These are phyloP conservation scores for Blastomussa wellsi DNA, from an alignment of 92 coral and sea anemone genomes.

Conservation along the genomic window DNA sequence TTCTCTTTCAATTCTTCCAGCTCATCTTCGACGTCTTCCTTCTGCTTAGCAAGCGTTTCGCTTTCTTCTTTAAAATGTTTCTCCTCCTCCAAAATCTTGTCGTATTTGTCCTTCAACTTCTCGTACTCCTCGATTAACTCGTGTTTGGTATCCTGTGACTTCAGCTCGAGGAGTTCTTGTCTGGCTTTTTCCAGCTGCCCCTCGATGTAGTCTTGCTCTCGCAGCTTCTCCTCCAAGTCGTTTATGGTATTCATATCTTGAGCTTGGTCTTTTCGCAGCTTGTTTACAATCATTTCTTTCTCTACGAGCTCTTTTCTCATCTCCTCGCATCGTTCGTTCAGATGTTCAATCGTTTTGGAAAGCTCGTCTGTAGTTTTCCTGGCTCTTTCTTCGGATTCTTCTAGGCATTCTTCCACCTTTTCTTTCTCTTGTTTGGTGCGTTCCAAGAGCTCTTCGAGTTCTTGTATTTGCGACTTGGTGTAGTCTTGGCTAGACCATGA, in stretches of 20 bases:
- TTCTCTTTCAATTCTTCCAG: conserved; percentile 49
- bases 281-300: conserved; percentile 59
- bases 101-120: conserved; percentile 14
- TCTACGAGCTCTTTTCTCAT: conserved; percentile 69
- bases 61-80: conserved; percentile 34
- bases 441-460: conserved; percentile 38
- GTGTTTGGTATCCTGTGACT: not conserved
- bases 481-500: conserved; percentile 42
- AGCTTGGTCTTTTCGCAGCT: conserved; percentile 52
- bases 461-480: conserved; percentile 26
- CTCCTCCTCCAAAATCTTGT: conserved; percentile 17
- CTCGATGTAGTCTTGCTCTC: conserved; percentile 32
- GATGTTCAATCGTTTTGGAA: conserved; percentile 51
- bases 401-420: conserved; percentile 20
- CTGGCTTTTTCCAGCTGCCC: conserved; percentile 30
- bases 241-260: conserved; percentile 45
- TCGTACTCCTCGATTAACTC: conserved; percentile 33
- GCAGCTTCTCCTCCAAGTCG: conserved; percentile 50
- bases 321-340: conserved; percentile 66
- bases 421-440: conserved; percentile 28
- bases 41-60: conserved; percentile 39
- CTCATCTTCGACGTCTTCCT: conserved; percentile 50
- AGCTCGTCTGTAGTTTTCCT: conserved; percentile 53
- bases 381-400: conserved; percentile 42
- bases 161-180: conserved; percentile 15